Base-by-base conservation (phyloP, 2,113 vertebrate genomes). In the Saccopteryx bilineata region DNA sequence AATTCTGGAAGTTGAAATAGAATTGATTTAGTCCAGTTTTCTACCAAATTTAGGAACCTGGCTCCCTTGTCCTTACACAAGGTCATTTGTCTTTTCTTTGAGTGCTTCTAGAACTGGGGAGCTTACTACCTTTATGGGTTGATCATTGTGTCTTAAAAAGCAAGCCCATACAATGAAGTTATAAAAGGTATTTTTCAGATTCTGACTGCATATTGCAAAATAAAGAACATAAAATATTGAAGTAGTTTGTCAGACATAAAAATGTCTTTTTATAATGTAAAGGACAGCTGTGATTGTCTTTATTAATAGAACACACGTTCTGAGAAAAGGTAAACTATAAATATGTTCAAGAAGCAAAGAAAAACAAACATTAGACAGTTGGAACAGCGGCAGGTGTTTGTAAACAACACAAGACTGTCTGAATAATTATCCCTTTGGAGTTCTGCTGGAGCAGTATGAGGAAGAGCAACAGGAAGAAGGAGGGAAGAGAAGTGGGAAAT, bases 281-380 rank as follows among this genome's bases (percentile, higher is more conserved):
- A 95, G 87, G 28, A 82, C 89, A 88, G 58, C 24, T 10, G 4
- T 52, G n/a, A 56, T 24, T 90, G 95, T 68, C 61, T 93, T 93
- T 86, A 90, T 84, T 91, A 95, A 91, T 11, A 94, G 69, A 76
- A 71, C 9, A 39, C 39, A 84, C 24, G 17, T 94, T 96, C 24
- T 75, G 95, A 95, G 52, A 52, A 91, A 90, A 93, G 50, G 54
- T 96, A 69, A 95, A 80, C 63, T 91, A 15, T 46, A 86, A 96
- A 88, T 93, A 63, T 84, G n/a, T 88, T 93, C 60, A 86, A 33
- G 79, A 94, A 84, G 95, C 90, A 68, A 91, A 92, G 86, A 74
- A 61, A 76, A 94, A 91, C 52, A 76, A 94, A 91, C 52, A 85
- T 48, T 9, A 94, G 74, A 81, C 58, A 74, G 69, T 86, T 88